Base-by-base conservation (phyloP, 92 coral and sea anemone genomes). In the Desmophyllum pertusum region DNA sequence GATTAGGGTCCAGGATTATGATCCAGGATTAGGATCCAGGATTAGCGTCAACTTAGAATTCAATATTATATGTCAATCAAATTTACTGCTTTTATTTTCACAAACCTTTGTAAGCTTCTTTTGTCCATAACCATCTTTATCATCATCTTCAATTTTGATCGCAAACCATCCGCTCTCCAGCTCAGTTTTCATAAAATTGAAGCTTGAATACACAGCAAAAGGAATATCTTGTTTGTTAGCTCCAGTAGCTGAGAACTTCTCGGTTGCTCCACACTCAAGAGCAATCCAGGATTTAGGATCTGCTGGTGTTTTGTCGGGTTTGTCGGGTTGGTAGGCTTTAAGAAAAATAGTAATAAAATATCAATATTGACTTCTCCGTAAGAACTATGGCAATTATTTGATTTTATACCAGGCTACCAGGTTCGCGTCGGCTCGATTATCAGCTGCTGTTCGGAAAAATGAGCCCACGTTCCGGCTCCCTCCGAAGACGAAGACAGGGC, bases 91-190 rank as follows among this genome's bases (percentile, higher is more conserved):
- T 50, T 13, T 50, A 15, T 13, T 3, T 10, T 59, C 66, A 43
- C 86, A 41, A 71, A 83, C 86, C 86, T 83, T 83, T 0, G 94
- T 93, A 35, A 88, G 89, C 0, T 86, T 82, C 61, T 91, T 93
- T 30, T 81, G 66, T 39, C 88, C 83, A 74, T 73, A 83, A n/a
- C 11, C 57, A 75, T 96, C 94, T 64, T 74, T 70, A 14, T 90
- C 85, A 67, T 96, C 98, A 30, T 85, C 85, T 31, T 92, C 94
- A 64, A 84, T 93, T 84, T 92, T 86, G 45, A 73, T 88, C 19
- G 95, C 98, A 87, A 96, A 96, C 93, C 94, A 96, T 5, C 96
- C 98, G 83, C 93, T 94, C 66, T 80, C 76, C 29, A 96, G 92
- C 59, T 88, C 92, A 25, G 74, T 50, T 43, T 80, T 43, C 65